Evolutionary conservation across 2,797 vertebrate species (phyloP).

Genomic region (Gadopsis bispinosus): DNA sequence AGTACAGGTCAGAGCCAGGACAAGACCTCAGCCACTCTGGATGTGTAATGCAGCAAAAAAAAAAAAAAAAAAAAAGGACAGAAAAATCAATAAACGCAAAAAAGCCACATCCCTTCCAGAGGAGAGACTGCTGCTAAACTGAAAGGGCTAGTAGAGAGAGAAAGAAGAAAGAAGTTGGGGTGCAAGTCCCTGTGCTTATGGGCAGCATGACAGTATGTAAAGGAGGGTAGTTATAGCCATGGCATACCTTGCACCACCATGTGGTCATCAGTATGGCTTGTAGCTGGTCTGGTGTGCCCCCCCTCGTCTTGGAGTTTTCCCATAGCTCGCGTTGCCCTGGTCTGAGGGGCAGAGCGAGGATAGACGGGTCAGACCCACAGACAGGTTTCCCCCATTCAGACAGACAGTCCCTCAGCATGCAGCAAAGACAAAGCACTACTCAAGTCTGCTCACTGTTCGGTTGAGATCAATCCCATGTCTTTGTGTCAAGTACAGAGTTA

Average conservation of each 20-base stretch:
- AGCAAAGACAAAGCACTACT: not conserved
- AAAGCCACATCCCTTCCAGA: too few species aligned
- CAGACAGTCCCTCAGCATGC: not conserved
- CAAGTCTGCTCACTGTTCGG: not conserved
- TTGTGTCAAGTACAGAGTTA: not conserved
- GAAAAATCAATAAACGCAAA: too few species aligned
- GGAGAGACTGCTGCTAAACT: too few species aligned
- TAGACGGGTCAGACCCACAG: conserved; percentile 37
- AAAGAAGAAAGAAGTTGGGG: too few species aligned
- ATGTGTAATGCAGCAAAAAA: too few species aligned
- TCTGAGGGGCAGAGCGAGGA: conserved; percentile 84
- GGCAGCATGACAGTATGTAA: not conserved
- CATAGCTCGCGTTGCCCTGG: conserved; percentile 96
- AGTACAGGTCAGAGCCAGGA: too few species aligned
- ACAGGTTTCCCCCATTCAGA: conserved; percentile 8
- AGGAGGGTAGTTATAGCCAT: too few species aligned
- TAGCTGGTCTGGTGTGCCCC: conserved; percentile 96
- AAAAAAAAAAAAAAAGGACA: too few species aligned
- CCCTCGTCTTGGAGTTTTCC: conserved; percentile 96
- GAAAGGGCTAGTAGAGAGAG: too few species aligned
- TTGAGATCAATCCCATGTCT: not conserved
- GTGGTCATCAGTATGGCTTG: conserved; percentile 98
- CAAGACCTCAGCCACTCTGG: too few species aligned
- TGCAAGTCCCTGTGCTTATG: too few species aligned
- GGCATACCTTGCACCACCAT: conserved; percentile 86